These are phyloP conservation scores for Salminus brasiliensis DNA, from an alignment of 2,113 vertebrate species.

Conservation along the genomic window DNA sequence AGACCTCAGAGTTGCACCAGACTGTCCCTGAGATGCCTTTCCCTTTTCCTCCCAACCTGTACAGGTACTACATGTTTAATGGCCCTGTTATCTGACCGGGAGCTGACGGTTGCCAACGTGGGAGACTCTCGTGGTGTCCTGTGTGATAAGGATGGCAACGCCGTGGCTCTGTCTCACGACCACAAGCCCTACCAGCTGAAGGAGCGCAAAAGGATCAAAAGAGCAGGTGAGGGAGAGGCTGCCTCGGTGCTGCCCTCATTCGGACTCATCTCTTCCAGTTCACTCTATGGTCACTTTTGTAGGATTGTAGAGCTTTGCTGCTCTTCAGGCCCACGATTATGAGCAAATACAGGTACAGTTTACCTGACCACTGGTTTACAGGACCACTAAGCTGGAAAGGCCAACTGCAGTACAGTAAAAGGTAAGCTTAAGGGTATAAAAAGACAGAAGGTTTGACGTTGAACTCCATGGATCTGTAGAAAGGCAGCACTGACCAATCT, in stretches of 20 bases:
- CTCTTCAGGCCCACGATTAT: too few relatives aligned
- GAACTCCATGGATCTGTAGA: too few relatives aligned
- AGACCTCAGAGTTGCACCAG: too few relatives aligned
- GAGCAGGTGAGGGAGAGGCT: constrained; percentile 82
- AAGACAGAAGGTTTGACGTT: too few relatives aligned
- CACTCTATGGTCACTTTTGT: too few relatives aligned
- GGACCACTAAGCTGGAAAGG: too few relatives aligned
- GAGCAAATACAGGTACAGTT: too few relatives aligned
- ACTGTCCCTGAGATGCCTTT: not conserved
- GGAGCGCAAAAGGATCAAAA: constrained; percentile 97
- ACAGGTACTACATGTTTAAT: constrained; percentile 96
- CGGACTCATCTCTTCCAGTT: not conserved
- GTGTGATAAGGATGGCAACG: constrained; percentile 96
- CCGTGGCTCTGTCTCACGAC: constrained; percentile 94
- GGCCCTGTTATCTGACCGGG: constrained; percentile 91
- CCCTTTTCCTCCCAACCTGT: not conserved
- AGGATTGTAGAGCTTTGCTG: too few relatives aligned
- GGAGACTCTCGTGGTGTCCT: constrained; percentile 94
- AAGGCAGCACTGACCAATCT: too few relatives aligned
- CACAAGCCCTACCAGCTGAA: constrained; percentile 99
- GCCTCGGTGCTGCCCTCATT: not conserved
- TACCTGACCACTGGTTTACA: too few relatives aligned
- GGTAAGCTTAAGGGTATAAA: too few relatives aligned
- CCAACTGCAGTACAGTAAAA: too few relatives aligned
- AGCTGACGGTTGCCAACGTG: constrained; percentile 95